Percentiles rank a stretch among this genome's conserved stretches.
Evolutionary conservation across 2,113 vertebrate genomes (phyloP).

Genomic region (Brachyhypopomus gauderio): DNA sequence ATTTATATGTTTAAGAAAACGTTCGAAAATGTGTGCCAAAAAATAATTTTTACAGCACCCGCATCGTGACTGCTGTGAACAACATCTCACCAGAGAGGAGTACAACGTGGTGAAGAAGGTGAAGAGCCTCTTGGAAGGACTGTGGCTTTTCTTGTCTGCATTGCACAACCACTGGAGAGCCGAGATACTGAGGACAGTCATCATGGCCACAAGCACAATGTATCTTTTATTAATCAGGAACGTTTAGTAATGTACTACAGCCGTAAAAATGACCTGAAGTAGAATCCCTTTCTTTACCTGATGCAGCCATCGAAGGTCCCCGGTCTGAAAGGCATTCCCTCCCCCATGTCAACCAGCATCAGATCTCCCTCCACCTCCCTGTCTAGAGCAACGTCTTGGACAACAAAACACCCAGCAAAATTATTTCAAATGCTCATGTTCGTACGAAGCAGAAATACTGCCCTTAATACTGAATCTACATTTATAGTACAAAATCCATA

Average conservation of each 20-base stretch:
- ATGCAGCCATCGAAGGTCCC: conserved; percentile 93
- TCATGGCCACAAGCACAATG: not conserved
- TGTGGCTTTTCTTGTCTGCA: conserved; percentile 89
- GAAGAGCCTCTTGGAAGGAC: conserved; percentile 86
- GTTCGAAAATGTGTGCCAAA: too few species aligned
- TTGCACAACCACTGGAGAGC: conserved; percentile 98
- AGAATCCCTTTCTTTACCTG: conserved; percentile 74
- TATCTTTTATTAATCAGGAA: not conserved
- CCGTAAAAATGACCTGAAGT: not conserved
- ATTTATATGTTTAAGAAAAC: not conserved
- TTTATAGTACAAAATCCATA: too few species aligned
- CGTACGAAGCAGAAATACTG: too few species aligned
- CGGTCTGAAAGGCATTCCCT: conserved; percentile 88
- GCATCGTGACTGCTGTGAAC: too few species aligned
- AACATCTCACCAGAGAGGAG: conserved; percentile 80
- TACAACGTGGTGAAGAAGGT: conserved; percentile 91
- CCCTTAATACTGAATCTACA: too few species aligned
- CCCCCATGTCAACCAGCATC: conserved; percentile 87
- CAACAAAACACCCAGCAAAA: not conserved
- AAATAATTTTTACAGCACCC: too few species aligned
- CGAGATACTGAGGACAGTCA: conserved; percentile 80
- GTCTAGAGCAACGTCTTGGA: conserved; percentile 86
- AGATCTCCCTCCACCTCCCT: conserved; percentile 91
- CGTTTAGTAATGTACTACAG: not conserved
- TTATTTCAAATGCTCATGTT: not conserved